Conservation (phyloP, 2,797 vertebrate genomes). For the Crocodylus rhombifer region DNA sequence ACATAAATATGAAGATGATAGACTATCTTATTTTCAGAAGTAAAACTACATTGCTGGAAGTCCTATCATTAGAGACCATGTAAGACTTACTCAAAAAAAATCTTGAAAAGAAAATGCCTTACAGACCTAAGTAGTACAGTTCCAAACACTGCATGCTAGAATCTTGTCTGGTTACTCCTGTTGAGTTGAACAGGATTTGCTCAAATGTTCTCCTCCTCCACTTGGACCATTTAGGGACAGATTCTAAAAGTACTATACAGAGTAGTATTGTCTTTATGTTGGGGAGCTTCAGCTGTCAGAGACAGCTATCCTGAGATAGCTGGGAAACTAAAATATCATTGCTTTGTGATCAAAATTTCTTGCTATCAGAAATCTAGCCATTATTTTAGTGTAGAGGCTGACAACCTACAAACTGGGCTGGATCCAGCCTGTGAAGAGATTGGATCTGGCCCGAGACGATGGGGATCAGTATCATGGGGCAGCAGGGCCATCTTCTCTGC, state of each 20-base stretch:
- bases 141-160: background rate
- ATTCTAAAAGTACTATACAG: background rate
- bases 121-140: background rate
- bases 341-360: too few species aligned
- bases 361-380: too few species aligned
- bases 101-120: too few species aligned
- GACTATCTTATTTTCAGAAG: background rate
- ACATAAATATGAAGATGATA: accelerated
- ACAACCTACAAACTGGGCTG: too few species aligned
- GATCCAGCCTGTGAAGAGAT: too few species aligned
- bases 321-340: too few species aligned
- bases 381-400: too few species aligned
- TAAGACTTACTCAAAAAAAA: background rate
- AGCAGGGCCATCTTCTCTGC: too few species aligned
- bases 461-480: too few species aligned
- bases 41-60: background rate
- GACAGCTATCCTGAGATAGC: too few species aligned
- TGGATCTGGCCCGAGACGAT: too few species aligned
- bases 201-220: accelerated
- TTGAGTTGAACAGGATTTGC: background rate
- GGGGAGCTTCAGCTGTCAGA: background rate
- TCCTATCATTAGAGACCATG: background rate
- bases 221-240: background rate
- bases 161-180: background rate
- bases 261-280: background rate